phyloP scores from a whole-genome alignment of 1,140 invertebrate genomes.

The Alviniconcha marisindica region DNA sequence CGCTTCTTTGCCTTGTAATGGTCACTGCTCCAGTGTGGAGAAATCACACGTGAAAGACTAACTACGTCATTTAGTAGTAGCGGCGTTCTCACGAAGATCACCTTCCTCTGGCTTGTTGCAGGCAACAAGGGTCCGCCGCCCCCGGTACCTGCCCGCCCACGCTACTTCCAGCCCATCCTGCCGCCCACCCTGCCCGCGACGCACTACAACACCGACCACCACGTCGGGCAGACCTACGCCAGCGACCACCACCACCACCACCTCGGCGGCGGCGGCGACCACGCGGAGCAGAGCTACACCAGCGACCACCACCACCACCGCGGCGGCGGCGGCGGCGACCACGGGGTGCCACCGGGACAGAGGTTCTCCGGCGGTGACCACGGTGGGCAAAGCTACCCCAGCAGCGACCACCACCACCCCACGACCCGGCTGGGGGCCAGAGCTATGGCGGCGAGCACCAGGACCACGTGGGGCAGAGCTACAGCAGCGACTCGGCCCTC shows the following conservation, averaged over 20 bases:
- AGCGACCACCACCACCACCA: constrained; percentile 52
- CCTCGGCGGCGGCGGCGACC: constrained; percentile 60
- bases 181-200: constrained; percentile 28
- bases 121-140: constrained; percentile 35
- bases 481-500: constrained; percentile 67
- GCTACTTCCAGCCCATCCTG: constrained; percentile 50
- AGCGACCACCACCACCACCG: constrained; percentile 55
- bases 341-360: constrained; percentile 58
- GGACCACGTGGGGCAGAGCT: constrained; percentile 48
- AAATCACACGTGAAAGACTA: neutral
- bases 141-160: constrained; percentile 43
- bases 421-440: constrained; percentile 32
- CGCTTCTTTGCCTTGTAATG: neutral
- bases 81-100: neutral
- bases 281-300: constrained; percentile 55
- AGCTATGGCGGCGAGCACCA: constrained; percentile 48
- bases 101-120: neutral
- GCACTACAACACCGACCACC: constrained; percentile 45
- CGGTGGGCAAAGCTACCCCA: constrained; percentile 56
- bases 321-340: constrained; percentile 49
- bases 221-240: constrained; percentile 42
- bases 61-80: neutral
- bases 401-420: constrained; percentile 36
- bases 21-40: neutral
- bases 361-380: no score